Evolutionary conservation across 2,797 vertebrate genomes (phyloP).

Genomic region (Macropus fuliginosus): DNA sequence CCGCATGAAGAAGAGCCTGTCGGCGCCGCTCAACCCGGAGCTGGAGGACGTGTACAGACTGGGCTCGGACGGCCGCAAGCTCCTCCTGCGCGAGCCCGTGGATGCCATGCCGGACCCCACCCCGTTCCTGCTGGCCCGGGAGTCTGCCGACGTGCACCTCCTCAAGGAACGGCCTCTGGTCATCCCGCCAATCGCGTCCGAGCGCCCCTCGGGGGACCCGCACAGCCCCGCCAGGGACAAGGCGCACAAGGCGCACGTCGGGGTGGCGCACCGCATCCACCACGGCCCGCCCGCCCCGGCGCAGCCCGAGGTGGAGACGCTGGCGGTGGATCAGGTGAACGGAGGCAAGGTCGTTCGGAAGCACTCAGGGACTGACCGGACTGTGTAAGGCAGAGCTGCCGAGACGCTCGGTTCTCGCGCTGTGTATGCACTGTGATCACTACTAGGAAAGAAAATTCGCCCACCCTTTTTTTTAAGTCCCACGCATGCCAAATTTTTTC

Average conservation of each 20-base stretch:
- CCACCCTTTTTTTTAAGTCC: conserved; percentile 66
- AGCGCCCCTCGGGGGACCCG: conserved; percentile 83
- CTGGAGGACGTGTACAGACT: conserved; percentile 95
- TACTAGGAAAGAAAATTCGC: conserved; percentile 72
- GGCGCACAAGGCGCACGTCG: conserved; percentile 91
- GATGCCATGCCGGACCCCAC: conserved; percentile 99
- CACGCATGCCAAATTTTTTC: conserved; percentile 85
- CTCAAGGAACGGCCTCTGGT: conserved; percentile 92
- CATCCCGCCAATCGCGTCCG: conserved; percentile 93
- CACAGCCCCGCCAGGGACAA: conserved; percentile 91
- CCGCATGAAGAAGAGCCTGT: conserved; percentile 98
- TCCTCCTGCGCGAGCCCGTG: conserved; percentile 91
- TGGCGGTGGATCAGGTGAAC: conserved; percentile 95
- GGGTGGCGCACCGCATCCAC: conserved; percentile 95
- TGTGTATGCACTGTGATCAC: conserved; percentile 84
- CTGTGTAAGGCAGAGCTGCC: conserved; percentile 89
- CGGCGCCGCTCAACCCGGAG: conserved; percentile 95
- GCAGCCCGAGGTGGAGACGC: conserved; percentile 91
- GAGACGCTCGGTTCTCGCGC: conserved; percentile 62
- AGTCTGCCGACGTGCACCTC: conserved; percentile 90
- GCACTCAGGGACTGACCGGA: conserved; percentile 95
- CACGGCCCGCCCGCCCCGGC: conserved; percentile 83
- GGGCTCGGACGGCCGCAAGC: conserved; percentile 91
- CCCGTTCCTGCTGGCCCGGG: conserved; percentile 94
- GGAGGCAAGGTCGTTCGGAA: conserved; percentile 92